Evolutionary conservation across 2,888 invertebrate species (phyloP).

Genomic region (Halictus quadricinctus): DNA sequence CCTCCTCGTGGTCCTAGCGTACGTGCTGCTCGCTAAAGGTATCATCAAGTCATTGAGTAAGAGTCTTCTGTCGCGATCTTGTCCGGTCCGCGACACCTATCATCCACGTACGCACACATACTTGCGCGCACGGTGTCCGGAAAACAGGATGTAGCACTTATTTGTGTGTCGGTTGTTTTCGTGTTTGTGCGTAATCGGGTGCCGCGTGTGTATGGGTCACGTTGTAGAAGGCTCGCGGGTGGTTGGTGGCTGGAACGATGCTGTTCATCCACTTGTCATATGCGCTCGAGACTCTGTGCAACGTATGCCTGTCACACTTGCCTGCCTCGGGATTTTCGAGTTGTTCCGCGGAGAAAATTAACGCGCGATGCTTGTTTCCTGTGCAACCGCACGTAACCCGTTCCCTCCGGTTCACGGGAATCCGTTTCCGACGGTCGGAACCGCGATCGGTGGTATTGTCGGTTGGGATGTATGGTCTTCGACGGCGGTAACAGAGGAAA

Average conservation of each 20-base stretch:
- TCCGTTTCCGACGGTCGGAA: neutral
- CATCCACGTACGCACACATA: too few relatives aligned
- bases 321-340: conserved; percentile 49
- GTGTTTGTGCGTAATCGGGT: conserved; percentile 46
- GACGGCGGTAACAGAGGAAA: neutral
- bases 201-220: conserved; percentile 12
- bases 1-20: conserved; percentile 60
- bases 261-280: conserved; percentile 63
- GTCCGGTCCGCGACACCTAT: neutral
- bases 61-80: conserved; percentile 12
- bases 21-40: conserved; percentile 68
- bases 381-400: conserved; percentile 54
- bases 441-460: neutral
- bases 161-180: conserved; percentile 50
- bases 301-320: conserved; percentile 45
- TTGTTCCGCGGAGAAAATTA: conserved; percentile 72
- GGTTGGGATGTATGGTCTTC: neutral
- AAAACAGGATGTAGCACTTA: conserved; percentile 70
- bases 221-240: conserved; percentile 24
- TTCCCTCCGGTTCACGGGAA: conserved; percentile 25
- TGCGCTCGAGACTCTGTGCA: conserved; percentile 55
- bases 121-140: conserved; percentile 8
- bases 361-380: conserved; percentile 74
- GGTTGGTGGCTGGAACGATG: conserved; percentile 56
- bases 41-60: conserved; percentile 34